Conservation (phyloP, 1,140 invertebrate species). For the Listronotus bonariensis region DNA sequence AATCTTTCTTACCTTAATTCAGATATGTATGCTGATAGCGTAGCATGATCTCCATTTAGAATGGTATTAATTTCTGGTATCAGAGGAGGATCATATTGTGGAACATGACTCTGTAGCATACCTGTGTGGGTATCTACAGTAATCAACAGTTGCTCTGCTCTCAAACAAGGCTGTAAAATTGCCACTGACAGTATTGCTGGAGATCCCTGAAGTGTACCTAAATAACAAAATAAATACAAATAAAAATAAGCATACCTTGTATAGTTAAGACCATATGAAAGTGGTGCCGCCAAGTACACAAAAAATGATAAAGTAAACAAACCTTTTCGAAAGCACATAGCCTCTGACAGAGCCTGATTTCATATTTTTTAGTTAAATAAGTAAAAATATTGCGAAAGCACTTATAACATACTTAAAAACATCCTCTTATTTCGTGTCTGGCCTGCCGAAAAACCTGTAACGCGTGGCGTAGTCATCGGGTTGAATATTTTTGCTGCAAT, state of each 20-base stretch:
- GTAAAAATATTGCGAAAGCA: too few species aligned
- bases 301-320: too few species aligned
- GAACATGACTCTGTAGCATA: conserved; percentile 85
- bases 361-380: too few species aligned
- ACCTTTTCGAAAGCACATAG: too few species aligned
- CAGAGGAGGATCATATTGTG: conserved; percentile 82
- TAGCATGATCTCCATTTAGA: conserved; percentile 77
- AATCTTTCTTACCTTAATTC: conserved; percentile 65
- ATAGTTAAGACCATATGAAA: too few species aligned
- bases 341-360: too few species aligned
- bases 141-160: conserved; percentile 88
- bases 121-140: conserved; percentile 95
- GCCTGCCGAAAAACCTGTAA: too few species aligned
- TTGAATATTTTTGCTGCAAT: too few species aligned
- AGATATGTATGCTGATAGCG: conserved; percentile 70
- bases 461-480: too few species aligned
- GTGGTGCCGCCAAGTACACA: too few species aligned
- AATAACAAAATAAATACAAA: conserved; percentile 32
- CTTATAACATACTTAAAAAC: too few species aligned
- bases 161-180: conserved; percentile 83
- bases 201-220: conserved; percentile 74
- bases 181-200: conserved; percentile 90
- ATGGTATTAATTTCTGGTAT: conserved; percentile 81
- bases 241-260: background rate
- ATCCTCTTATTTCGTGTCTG: too few species aligned